phyloP scores from a whole-genome alignment of 2,113 vertebrate genomes.

The Ondatra zibethicus region DNA sequence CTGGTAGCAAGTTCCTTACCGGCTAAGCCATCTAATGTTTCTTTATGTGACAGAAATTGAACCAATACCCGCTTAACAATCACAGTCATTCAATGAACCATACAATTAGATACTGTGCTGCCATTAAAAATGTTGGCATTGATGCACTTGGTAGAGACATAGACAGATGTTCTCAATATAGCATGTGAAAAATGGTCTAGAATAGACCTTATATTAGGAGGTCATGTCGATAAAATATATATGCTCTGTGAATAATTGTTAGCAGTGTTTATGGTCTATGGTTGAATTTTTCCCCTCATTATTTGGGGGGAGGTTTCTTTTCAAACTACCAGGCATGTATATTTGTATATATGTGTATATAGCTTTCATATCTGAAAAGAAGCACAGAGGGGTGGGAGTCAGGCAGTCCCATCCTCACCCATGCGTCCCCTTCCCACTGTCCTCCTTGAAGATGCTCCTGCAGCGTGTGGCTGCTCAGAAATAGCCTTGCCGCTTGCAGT shows the following conservation, averaged over 20 bases:
- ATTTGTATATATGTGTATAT: background rate
- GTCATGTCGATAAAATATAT: background rate
- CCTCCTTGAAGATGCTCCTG: background rate
- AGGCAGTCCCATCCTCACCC: fast-evolving
- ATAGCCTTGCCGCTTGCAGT: background rate
- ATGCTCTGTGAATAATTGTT: slow-evolving; percentile 26
- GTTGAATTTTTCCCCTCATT: slow-evolving; percentile 10
- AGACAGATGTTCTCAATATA: slow-evolving; percentile 49
- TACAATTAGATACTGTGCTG: background rate
- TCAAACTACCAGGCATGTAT: background rate
- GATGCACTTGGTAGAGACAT: background rate
- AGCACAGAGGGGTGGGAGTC: no score
- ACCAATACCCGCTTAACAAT: background rate
- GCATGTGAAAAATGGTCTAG: background rate
- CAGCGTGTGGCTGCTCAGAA: background rate
- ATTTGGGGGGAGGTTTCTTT: background rate
- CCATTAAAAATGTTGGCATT: background rate
- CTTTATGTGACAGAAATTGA: slow-evolving; percentile 16
- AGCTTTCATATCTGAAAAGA: background rate
- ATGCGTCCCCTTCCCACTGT: fast-evolving
- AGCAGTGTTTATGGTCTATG: background rate
- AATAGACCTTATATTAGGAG: background rate
- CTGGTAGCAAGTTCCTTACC: background rate
- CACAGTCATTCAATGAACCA: background rate
- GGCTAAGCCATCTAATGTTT: background rate